Base-by-base conservation (phyloP, 2,113 vertebrate species). In the Onychostruthus taczanowskii region DNA sequence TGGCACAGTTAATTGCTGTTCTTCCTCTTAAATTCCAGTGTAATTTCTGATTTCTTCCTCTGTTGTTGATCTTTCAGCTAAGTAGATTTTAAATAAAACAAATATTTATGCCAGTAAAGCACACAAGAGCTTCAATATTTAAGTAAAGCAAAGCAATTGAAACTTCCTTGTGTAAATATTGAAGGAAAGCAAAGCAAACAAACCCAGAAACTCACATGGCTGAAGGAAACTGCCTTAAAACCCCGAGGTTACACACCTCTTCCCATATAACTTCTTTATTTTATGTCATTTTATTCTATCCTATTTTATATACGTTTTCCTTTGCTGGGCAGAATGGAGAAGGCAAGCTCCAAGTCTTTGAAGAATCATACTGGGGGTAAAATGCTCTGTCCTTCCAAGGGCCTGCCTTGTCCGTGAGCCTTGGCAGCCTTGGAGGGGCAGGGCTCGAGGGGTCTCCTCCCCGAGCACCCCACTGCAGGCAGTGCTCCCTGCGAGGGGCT, bases 61-160 rank as follows among this genome's bases (percentile, higher is more conserved):
- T 75, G 44, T 47, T 91, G 67, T 73, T 93, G 91, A 62, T 85
- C 84, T 94, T 89, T 46, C 73, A 26, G 62, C 61, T 89, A 89
- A 93, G 75, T 76, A 30, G 78, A 76, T 79, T 89, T 94, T 80
- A 93, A 93, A 76, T 79, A 88, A 93, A 93, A 79, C 81, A 95
- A 93, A 95, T 87, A 89, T 88, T 95, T 94, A 83, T n/a, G 21
- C 17, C 5, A 5, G 21, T 33, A 66, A 86, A 95, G 35, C 52
- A 81, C 21, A 3, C 14, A 46, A 41, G 13, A 12, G 43, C 23
- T 53, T 69, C 83, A 91, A 35, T 89, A 87, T 93, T 90, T 91
- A 89, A 16, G 55, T 49, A 66, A 80, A 86, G 63, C 33, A n/a
- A 69, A 90, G 72, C 31, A 94, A 93, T 87, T 52, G 76, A 88